Conservation (phyloP, 2,113 vertebrate species). For the Bufo bufo region DNA sequence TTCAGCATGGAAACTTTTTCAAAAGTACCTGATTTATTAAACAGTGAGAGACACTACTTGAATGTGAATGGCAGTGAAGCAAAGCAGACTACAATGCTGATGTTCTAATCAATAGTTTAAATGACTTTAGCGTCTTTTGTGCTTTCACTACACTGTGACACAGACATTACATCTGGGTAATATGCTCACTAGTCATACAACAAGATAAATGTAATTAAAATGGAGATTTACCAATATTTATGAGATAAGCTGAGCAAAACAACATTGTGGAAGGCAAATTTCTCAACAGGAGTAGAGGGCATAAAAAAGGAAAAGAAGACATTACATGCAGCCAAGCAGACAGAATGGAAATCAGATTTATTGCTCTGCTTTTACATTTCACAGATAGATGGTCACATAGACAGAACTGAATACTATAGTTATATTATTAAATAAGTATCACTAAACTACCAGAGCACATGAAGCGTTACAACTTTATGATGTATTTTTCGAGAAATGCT, state of each 20-base stretch:
- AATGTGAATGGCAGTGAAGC: not conserved
- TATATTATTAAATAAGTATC: not conserved
- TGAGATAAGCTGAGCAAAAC: conserved; percentile 25
- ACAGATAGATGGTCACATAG: not conserved
- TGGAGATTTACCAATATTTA: conserved; percentile 36
- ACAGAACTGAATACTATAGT: not conserved
- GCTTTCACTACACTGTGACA: not conserved
- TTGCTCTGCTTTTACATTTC: not conserved
- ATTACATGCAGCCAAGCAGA: conserved; percentile 30
- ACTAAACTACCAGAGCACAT: not conserved
- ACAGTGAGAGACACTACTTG: not conserved
- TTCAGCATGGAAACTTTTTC: conserved; percentile 32
- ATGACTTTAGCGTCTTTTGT: conserved; percentile 21
- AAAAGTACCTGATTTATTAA: conserved; percentile 31
- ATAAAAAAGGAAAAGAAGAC: conserved; percentile 23
- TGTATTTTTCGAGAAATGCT: not conserved
- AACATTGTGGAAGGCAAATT: conserved; percentile 12
- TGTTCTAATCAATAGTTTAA: conserved; percentile 40
- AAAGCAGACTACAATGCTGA: conserved; percentile 18
- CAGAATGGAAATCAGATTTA: conserved; percentile 20
- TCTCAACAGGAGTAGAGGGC: conserved; percentile 8
- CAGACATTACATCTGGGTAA: conserved; percentile 16
- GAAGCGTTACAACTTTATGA: not conserved
- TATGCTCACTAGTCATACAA: conserved; percentile 39
- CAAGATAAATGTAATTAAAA: conserved; percentile 46